Evolutionary conservation across 2,113 vertebrate genomes (phyloP).

Genomic region (Engystomops pustulosus): DNA sequence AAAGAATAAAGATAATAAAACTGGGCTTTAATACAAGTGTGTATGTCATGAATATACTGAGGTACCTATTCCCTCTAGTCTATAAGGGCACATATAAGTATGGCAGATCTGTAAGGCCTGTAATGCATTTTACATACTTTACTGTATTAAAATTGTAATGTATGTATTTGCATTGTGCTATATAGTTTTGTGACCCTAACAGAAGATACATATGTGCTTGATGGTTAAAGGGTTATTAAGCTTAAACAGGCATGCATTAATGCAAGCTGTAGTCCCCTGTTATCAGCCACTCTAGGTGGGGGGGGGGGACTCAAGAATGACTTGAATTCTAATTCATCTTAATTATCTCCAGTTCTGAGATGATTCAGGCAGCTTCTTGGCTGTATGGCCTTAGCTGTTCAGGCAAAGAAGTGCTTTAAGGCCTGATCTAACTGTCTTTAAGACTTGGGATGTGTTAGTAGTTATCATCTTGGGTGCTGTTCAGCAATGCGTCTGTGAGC

Average conservation of each 20-base stretch:
- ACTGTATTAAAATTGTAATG: too few species aligned
- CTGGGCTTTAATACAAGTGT: not conserved
- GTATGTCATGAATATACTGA: not conserved
- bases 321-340: too few species aligned
- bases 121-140: too few species aligned
- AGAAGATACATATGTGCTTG: not conserved
- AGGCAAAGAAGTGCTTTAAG: not conserved
- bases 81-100: not conserved
- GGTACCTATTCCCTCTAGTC: not conserved
- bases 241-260: not conserved
- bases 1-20: not conserved
- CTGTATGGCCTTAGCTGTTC: not conserved
- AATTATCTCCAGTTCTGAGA: not conserved
- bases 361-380: not conserved
- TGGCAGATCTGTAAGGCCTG: too few species aligned
- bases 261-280: not conserved
- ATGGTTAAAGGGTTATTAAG: not conserved
- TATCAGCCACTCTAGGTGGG: not conserved
- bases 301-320: too few species aligned
- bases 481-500: constrained; percentile 56
- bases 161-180: not conserved
- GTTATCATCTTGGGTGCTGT: constrained; percentile 16
- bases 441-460: not conserved
- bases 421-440: not conserved
- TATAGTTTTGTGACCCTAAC: not conserved